A percentile compares a stretch with the other conserved stretches of the same genome.
Conservation (phyloP, 2,888 invertebrate genomes). For the Hoplodrina blanda region DNA sequence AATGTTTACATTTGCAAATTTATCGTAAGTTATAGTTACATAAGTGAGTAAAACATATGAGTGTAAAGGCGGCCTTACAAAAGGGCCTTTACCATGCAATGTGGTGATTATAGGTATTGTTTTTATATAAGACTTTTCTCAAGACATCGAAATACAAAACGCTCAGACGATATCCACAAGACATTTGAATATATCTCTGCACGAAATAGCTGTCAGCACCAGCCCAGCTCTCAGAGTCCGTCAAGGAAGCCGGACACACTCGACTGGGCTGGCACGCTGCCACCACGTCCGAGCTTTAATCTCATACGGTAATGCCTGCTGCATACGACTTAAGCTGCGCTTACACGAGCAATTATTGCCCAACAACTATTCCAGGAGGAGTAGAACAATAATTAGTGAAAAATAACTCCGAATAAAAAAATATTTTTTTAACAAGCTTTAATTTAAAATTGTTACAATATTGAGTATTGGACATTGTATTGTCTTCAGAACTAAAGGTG, state of each 20-base stretch:
- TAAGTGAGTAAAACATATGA: too few species aligned
- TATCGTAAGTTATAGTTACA: too few species aligned
- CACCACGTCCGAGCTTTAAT: slow-evolving; percentile 34
- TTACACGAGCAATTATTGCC: background rate
- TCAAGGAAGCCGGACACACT: slow-evolving; percentile 28
- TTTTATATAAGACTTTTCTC: too few species aligned
- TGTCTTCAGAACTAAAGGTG: too few species aligned
- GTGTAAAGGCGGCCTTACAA: too few species aligned
- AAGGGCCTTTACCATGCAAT: too few species aligned
- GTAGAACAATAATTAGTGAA: background rate
- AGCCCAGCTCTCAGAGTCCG: background rate
- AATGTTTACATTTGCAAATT: too few species aligned
- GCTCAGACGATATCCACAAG: background rate
- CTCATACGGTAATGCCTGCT: slow-evolving; percentile 26
- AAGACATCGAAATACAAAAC: background rate
- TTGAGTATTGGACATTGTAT: too few species aligned
- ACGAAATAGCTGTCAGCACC: slow-evolving; percentile 6
- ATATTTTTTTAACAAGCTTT: too few species aligned
- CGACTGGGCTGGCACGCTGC: slow-evolving; percentile 38
- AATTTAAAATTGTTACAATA: too few species aligned
- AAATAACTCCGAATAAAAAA: too few species aligned
- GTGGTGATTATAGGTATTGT: too few species aligned
- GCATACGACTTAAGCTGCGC: slow-evolving; percentile 11
- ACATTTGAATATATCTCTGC: background rate
- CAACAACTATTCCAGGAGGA: background rate